phyloP scores from a whole-genome alignment of 2,888 invertebrate genomes.

The Dolomedes plantarius region DNA sequence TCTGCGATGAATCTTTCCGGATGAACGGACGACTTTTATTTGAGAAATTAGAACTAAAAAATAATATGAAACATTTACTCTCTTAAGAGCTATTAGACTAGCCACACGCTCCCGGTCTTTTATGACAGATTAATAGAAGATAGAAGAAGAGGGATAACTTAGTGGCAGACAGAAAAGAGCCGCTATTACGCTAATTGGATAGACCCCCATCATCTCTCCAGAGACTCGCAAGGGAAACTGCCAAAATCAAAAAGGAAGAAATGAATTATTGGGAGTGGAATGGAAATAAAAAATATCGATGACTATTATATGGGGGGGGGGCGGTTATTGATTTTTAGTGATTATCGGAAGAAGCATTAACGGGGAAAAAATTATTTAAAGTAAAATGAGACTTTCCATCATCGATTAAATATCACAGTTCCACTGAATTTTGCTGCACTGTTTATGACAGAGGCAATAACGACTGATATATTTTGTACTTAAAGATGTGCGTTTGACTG shows the following conservation, averaged over 20 bases:
- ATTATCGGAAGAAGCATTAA: too few species aligned
- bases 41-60: slow-evolving; percentile 53
- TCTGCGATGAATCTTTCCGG: slow-evolving; percentile 37
- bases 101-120: slow-evolving; percentile 46
- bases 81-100: slow-evolving; percentile 60
- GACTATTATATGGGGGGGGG: neutral
- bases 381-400: too few species aligned
- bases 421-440: too few species aligned
- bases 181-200: slow-evolving; percentile 69
- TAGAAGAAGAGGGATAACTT: slow-evolving; percentile 38
- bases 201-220: slow-evolving; percentile 19
- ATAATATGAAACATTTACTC: slow-evolving; percentile 31
- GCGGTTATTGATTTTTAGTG: neutral
- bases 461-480: too few species aligned
- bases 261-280: slow-evolving; percentile 15
- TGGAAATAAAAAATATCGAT: neutral
- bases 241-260: slow-evolving; percentile 17
- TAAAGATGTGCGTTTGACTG: too few species aligned
- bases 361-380: too few species aligned
- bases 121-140: slow-evolving; percentile 69
- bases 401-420: too few species aligned
- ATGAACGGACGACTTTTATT: slow-evolving; percentile 37
- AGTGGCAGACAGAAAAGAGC: slow-evolving; percentile 38
- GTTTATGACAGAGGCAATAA: too few species aligned
- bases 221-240: slow-evolving; percentile 9